phyloP scores from a whole-genome alignment of 2,888 invertebrate genomes.

The Tenthredo distinguenda region DNA sequence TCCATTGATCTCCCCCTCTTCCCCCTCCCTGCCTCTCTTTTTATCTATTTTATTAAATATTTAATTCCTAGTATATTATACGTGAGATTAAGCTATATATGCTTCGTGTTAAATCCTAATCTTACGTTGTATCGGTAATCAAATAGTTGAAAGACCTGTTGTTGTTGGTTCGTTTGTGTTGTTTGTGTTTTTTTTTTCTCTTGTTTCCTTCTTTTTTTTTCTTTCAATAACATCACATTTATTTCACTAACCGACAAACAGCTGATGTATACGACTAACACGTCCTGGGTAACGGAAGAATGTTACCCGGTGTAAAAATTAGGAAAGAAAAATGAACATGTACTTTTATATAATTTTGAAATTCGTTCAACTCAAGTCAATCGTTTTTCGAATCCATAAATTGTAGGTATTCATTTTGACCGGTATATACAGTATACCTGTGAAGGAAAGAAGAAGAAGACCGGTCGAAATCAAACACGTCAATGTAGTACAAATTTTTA shows the following conservation, averaged over 20 bases:
- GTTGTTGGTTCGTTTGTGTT: background rate
- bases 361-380: conserved; percentile 10
- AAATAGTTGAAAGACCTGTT: background rate
- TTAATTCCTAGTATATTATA: conserved; percentile 14
- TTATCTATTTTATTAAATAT: background rate
- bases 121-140: conserved; percentile 26
- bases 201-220: background rate
- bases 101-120: background rate
- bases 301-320: background rate
- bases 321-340: background rate
- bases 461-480: too few relatives aligned
- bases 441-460: too few relatives aligned
- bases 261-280: conserved; percentile 6
- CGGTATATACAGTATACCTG: too few relatives aligned
- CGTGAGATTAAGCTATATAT: background rate
- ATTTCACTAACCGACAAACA: conserved; percentile 12
- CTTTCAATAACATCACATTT: conserved; percentile 8
- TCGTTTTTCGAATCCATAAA: conserved; percentile 15
- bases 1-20: background rate
- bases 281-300: background rate
- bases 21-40: background rate
- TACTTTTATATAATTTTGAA: background rate
- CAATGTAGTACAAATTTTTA: background rate
- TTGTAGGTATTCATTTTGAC: background rate
- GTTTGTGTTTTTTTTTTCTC: too few relatives aligned